Evolutionary conservation across 2,113 vertebrate species (phyloP).

Genomic region (Paraplagusia blochii): DNA sequence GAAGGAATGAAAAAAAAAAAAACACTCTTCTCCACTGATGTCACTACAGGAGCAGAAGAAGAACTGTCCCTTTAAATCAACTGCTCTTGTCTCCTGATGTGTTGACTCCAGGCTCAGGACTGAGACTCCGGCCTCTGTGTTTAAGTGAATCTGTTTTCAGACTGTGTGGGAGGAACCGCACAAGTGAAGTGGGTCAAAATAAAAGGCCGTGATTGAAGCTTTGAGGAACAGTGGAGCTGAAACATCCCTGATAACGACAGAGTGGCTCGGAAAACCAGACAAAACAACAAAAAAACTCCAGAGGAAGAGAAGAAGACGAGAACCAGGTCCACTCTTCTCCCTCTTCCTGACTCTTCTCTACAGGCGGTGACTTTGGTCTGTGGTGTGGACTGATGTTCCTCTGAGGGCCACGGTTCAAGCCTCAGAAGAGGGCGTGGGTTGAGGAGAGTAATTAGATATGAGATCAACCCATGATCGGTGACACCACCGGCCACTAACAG

Average conservation of each 20-base stretch:
- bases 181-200: constrained; percentile 13
- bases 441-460: too few species aligned
- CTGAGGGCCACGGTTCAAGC: too few species aligned
- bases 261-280: not conserved
- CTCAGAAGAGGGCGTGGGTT: too few species aligned
- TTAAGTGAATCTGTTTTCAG: constrained; percentile 21
- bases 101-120: not conserved
- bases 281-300: too few species aligned
- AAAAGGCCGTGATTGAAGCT: constrained; percentile 53
- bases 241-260: constrained; percentile 38
- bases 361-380: too few species aligned
- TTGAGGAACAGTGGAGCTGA: constrained; percentile 26
- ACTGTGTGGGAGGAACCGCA: constrained; percentile 38
- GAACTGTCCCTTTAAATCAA: not conserved
- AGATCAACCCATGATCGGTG: too few species aligned
- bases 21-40: too few species aligned
- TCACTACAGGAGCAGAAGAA: not conserved
- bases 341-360: too few species aligned
- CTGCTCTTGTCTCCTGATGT: not conserved
- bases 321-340: too few species aligned
- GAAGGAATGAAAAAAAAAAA: too few species aligned
- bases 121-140: not conserved
- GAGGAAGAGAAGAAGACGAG: not conserved
- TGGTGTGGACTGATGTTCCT: too few species aligned
- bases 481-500: too few species aligned